phyloP scores from a whole-genome alignment of 2,113 vertebrate species.

The Atractosteus spatula region DNA sequence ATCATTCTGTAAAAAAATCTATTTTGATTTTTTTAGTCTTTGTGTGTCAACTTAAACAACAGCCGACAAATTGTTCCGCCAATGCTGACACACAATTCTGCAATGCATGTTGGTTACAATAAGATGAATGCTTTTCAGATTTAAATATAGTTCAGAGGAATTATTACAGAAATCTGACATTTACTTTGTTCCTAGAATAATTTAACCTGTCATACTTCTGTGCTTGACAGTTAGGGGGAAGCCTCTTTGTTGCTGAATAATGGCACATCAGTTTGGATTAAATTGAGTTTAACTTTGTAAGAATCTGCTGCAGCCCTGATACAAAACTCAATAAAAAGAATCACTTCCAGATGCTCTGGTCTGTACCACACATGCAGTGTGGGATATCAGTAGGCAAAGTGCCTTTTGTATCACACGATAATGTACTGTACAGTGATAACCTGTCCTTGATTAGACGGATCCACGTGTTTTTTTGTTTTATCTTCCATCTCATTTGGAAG shows the following conservation, averaged over 20 bases:
- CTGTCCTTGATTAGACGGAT: slow-evolving; percentile 2
- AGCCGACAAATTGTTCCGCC: slow-evolving; percentile 12
- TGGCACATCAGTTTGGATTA: slow-evolving; percentile 53
- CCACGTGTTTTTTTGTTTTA: background rate
- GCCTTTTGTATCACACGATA: background rate
- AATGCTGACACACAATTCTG: slow-evolving; percentile 19
- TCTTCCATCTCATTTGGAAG: slow-evolving; percentile 4
- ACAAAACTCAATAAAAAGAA: slow-evolving; percentile 58
- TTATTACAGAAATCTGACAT: slow-evolving; percentile 46
- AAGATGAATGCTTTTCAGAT: slow-evolving; percentile 30
- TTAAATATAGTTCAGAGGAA: slow-evolving; percentile 26
- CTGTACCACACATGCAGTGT: slow-evolving; percentile 48
- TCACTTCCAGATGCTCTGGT: slow-evolving; percentile 67
- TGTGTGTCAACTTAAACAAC: slow-evolving; percentile 20
- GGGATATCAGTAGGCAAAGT: slow-evolving; percentile 34
- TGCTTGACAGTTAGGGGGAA: slow-evolving; percentile 51
- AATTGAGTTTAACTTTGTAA: slow-evolving; percentile 65
- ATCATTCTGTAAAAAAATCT: background rate
- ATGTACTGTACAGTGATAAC: slow-evolving; percentile 8
- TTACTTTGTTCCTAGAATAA: slow-evolving; percentile 45
- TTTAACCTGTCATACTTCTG: slow-evolving; percentile 60
- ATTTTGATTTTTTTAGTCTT: slow-evolving; percentile 15
- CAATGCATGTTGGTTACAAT: slow-evolving; percentile 22
- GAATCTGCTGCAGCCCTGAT: slow-evolving; percentile 51
- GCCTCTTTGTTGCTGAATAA: slow-evolving; percentile 61